Evolutionary conservation across 64 coral and sea anemone species (phyloP), one percentile per base, ranked within the genome.

Genomic region (Acropora tenuis): DNA sequence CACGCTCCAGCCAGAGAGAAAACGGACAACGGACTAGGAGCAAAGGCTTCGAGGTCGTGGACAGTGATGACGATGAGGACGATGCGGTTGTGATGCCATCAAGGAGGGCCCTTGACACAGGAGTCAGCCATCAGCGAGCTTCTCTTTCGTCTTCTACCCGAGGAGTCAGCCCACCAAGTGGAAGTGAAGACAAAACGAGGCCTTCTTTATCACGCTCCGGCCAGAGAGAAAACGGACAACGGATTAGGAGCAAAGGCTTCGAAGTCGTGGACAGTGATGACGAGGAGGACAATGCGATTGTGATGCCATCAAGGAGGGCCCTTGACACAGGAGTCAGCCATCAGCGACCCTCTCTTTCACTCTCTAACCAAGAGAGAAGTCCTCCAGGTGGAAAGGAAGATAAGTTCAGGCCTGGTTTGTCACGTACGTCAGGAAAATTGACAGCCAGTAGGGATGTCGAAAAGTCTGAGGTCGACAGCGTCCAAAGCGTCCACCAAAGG

Each of bases 51-150:
- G 82, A 85, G 65, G 72, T 85, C 43, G 82, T 85, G 13, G 82
- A 85, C 42, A 85, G 82, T 47, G 82, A 72, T 66, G 82, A 85
- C 43, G 80, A 84, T 15, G 77, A 79, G 2, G 82, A 84, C 20
- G 57, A 82, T 30, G 82, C 48, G 3, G 82, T 44, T 18, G 66
- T 85, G 18, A 18, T 85, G 45, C 47, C 82, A 16, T 45, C 82
- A 20, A 85, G 63, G 8, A 66, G 80, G 68, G 43, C 80, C 6
- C 80, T 84, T 17, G 80, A 84, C 43, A 84, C 80, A 68, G 80
- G 80, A 45, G 7, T 84, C 41, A 84, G 15, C 6, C 58, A 46
- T 68, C 80, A 84, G 43, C 59, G 80, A 16, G 59, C 80, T 69
- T 67, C 80, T 65, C 80, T 82, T 2, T 45, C 53, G 15, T 49